Evolutionary conservation across 2,888 invertebrate species (phyloP), one percentile per base, ranked within the genome.

Genomic region (Osedax frankpressi): DNA sequence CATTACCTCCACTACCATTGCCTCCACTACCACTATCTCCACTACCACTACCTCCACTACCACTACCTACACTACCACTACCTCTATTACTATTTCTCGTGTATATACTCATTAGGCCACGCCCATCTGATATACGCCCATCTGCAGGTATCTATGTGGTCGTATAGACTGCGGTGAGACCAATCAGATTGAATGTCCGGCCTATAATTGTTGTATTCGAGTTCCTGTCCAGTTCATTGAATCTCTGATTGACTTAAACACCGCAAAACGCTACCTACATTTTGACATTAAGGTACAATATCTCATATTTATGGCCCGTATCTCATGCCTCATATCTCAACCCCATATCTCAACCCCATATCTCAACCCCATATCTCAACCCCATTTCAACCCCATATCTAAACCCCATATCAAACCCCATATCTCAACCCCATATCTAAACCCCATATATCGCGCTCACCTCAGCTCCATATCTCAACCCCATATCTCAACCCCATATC

Each of bases 201-300:
- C 88, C 44, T 88, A 86, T 80, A 86, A 87, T 77, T 89, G 89
- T 81, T 87, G 87, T 77, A 87, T 87, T 78, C 83, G 89, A 75
- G 89, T 89, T 30, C 89, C 89, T 26, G 88, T 88, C 0, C 89
- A 89, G 77, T 83, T 89, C 28, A 89, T 89, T 74, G 89, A 89
- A 81, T 87, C 86, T 77, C 82, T 89, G 73, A 89, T 89, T n/a
- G 88, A 88, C 73, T 87, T 89, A 1, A 88, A 89, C 77, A 88
- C 89, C 86, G 89, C 89, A 3, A 83, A 88, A 68, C 84, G 89
- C 79, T 89, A 89, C 80, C 84, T 89, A 27, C 89, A 89, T 80
- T 89, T 89, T 82, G 89, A 89, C 82, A 89, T 89, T 76, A 88
- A 89, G 86, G 89, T 88, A n/a, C n/a, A n/a, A n/a, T n/a, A n/a